Conservation (phyloP, 2,797 vertebrate species). For the Jordanella pulchra region DNA sequence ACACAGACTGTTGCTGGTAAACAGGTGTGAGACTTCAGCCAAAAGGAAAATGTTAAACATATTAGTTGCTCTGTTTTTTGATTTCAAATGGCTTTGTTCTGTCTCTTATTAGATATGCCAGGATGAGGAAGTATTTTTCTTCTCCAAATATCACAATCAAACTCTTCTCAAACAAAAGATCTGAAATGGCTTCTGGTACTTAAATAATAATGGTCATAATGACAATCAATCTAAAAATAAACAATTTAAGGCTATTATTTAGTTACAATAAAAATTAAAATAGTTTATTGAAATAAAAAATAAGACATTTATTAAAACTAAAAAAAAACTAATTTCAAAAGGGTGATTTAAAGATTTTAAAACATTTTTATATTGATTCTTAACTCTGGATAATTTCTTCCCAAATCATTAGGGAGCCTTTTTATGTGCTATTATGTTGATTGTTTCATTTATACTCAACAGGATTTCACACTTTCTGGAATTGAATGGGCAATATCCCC, state of each 20-base stretch:
- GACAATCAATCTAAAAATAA: not conserved
- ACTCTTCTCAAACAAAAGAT: not conserved
- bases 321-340: conserved; percentile 65
- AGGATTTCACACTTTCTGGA: conserved; percentile 63
- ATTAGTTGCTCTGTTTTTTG: not conserved
- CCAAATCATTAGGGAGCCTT: conserved; percentile 54
- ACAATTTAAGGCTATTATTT: not conserved
- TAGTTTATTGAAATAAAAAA: not conserved
- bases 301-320: not conserved
- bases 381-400: conserved; percentile 41
- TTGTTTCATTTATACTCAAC: conserved; percentile 68
- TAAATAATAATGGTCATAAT: not conserved
- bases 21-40: too few relatives aligned
- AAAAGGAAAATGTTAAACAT: too few relatives aligned
- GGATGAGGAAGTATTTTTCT: too few relatives aligned
- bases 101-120: too few relatives aligned
- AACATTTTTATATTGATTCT: conserved; percentile 49
- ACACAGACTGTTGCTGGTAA: too few relatives aligned
- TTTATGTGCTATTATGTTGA: conserved; percentile 63
- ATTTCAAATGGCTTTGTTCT: too few relatives aligned
- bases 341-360: conserved; percentile 52
- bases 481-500: conserved; percentile 63
- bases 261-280: not conserved
- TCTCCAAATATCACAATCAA: too few relatives aligned
- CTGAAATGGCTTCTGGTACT: not conserved